Conservation (phyloP, 2,113 vertebrate genomes). For the Eptatretus burgeri region DNA sequence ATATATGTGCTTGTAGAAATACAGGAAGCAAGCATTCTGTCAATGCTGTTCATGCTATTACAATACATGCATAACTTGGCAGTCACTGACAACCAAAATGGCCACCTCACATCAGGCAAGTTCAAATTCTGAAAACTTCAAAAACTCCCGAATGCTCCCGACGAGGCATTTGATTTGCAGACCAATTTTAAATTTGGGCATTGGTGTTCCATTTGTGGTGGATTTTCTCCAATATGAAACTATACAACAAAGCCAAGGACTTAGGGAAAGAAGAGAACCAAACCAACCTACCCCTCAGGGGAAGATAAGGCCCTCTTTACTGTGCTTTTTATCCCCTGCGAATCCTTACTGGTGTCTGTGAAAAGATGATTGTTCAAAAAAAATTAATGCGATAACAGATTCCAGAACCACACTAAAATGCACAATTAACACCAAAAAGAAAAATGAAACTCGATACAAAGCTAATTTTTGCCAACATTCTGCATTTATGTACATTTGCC, state of each 20-base stretch:
- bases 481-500: not conserved
- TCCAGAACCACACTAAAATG: not conserved
- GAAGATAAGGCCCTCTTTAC: slow-evolving; percentile 7
- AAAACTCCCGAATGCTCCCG: too few species aligned
- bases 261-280: not conserved
- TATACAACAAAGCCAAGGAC: not conserved
- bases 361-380: not conserved
- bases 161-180: too few species aligned
- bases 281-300: slow-evolving; percentile 7
- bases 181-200: too few species aligned
- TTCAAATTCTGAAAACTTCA: too few species aligned
- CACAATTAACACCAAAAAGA: not conserved
- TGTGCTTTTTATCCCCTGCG: slow-evolving; percentile 7
- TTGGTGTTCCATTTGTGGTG: too few species aligned
- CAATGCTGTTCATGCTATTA: too few species aligned
- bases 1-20: too few species aligned
- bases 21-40: too few species aligned
- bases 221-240: not conserved
- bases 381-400: not conserved
- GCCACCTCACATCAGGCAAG: too few species aligned
- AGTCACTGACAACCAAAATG: too few species aligned
- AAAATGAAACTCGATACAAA: not conserved
- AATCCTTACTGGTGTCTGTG: not conserved
- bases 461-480: not conserved
- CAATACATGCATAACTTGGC: too few species aligned